Evolutionary conservation across 2,113 vertebrate species (phyloP), one percentile per base, ranked within the genome.

Genomic region (Larimichthys polyactis): DNA sequence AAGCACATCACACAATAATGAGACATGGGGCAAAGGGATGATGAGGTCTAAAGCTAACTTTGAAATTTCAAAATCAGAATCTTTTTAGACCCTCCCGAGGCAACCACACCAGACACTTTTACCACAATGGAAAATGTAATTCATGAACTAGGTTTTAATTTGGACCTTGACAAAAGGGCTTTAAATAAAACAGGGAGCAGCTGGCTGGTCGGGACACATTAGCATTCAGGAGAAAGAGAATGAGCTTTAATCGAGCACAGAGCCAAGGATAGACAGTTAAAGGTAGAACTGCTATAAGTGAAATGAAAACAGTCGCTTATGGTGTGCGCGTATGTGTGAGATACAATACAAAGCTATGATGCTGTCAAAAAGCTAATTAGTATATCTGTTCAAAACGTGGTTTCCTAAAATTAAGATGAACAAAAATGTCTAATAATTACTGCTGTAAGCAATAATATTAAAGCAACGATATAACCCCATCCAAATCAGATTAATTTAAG

Each of bases 121-220:
- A 8, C 54, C 69, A 71, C 52, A 65, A 36, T 70, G 74, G 49
- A 74, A 79, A 78, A 85, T 81, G 67, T 71, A 88, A 89, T 81
- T 82, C 72, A 88, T 85, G 83, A 69, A 22, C 22, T 51, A 63
- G 80, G 79, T 78, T 87, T 90, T 86, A 82, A 92, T 89, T 86
- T 89, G 83, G 62, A 91, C 81, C 81, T 78, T 82, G 72, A 90
- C 81, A 79, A 88, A 88, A 79, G 74, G 55, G 48, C 36, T 80
- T 87, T 82, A 68, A 91, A 86, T 90, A 82, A 84, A 90, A 84
- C 36, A 73, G 51, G 43, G 52, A 76, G 72, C 78, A 60, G 81
- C 68, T 70, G 67, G 75, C 79, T 69, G 80, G 32, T 74, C 2
- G 19, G 79, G 71, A 22, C 19, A 66, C 73, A 82, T 90, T 89